Evolutionary conservation across 2,888 invertebrate genomes (phyloP).

Genomic region (Tetragonula carbonaria): DNA sequence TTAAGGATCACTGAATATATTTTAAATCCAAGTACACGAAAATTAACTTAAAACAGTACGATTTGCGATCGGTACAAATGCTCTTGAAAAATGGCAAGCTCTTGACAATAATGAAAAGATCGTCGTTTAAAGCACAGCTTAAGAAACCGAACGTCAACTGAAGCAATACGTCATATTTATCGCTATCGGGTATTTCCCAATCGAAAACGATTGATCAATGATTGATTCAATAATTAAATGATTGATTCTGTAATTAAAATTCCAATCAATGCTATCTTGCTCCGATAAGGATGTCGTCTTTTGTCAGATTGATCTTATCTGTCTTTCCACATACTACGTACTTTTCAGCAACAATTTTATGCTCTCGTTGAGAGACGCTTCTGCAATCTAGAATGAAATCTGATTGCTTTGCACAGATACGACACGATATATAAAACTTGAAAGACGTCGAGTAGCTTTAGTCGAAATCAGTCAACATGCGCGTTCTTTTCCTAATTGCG

Average conservation of each 20-base stretch:
- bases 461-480: slow-evolving; percentile 55
- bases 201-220: neutral
- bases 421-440: slow-evolving; percentile 44
- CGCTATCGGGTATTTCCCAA: neutral
- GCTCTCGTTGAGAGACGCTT: neutral
- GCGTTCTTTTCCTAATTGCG: slow-evolving; percentile 53
- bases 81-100: neutral
- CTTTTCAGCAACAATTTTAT: neutral
- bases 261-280: slow-evolving; percentile 22
- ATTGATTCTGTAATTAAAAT: neutral
- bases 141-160: neutral
- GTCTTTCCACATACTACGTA: neutral
- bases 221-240: neutral
- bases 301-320: neutral
- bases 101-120: neutral
- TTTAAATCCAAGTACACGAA: too few species aligned
- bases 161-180: neutral
- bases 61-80: too few species aligned
- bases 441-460: neutral
- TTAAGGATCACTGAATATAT: too few species aligned
- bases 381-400: slow-evolving; percentile 19
- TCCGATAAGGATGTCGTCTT: slow-evolving; percentile 21
- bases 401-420: slow-evolving; percentile 7
- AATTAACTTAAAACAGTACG: too few species aligned
- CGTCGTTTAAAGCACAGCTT: neutral